Evolutionary conservation across 2,888 invertebrate genomes (phyloP).

Genomic region (Melanostoma mellinum): DNA sequence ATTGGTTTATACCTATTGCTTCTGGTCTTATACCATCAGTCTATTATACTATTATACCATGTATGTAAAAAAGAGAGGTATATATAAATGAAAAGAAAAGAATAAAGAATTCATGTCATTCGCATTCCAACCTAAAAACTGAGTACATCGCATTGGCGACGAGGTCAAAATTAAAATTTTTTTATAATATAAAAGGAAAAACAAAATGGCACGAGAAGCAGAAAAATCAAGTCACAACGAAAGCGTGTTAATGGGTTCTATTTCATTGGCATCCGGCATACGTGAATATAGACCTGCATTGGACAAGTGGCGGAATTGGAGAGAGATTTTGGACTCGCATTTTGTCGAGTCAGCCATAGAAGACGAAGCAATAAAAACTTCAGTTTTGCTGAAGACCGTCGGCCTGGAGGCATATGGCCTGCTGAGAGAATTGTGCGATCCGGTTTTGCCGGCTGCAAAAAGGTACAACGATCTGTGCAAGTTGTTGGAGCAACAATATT

Average conservation of each 20-base stretch:
- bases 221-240: not conserved
- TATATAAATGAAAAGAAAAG: too few species aligned
- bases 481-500: slow-evolving; percentile 3
- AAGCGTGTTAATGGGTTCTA: slow-evolving; percentile 5
- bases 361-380: slow-evolving; percentile 56
- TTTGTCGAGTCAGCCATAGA: slow-evolving; percentile 47
- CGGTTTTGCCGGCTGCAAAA: slow-evolving; percentile 45
- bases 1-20: too few species aligned
- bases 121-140: too few species aligned
- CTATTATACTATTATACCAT: too few species aligned
- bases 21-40: too few species aligned
- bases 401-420: slow-evolving; percentile 63
- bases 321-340: slow-evolving; percentile 44
- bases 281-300: slow-evolving; percentile 20
- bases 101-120: too few species aligned
- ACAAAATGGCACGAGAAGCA: too few species aligned
- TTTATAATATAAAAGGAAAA: not conserved
- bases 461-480: slow-evolving; percentile 34
- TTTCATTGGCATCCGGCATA: slow-evolving; percentile 4
- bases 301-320: slow-evolving; percentile 51
- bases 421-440: slow-evolving; percentile 57
- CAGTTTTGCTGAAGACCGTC: slow-evolving; percentile 51
- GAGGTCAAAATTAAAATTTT: not conserved
- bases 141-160: not conserved
- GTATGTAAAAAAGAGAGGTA: too few species aligned